phyloP scores from a whole-genome alignment of 2,797 vertebrate genomes.

The Bufotes viridis region DNA sequence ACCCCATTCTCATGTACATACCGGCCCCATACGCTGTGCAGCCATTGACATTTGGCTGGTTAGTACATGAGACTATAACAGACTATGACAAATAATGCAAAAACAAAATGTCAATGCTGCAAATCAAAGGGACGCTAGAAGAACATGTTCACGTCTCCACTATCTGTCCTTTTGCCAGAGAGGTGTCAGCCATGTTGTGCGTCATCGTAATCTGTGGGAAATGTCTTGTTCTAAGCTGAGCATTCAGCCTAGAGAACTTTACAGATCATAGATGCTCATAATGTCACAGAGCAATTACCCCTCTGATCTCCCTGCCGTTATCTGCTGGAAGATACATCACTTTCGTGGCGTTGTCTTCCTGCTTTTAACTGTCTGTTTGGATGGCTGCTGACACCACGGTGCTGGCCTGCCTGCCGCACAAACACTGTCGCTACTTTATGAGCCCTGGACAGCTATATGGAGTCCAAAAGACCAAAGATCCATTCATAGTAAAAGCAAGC shows the following conservation, averaged over 20 bases:
- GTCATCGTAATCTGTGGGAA: slow-evolving; percentile 1
- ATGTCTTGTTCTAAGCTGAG: slow-evolving; percentile 6
- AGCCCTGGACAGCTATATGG: not conserved
- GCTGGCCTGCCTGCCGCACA: not conserved
- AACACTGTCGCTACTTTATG: not conserved
- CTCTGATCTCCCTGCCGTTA: slow-evolving; percentile 13
- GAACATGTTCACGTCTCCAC: not conserved
- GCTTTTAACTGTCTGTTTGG: not conserved
- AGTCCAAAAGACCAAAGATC: not conserved
- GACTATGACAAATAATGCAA: not conserved
- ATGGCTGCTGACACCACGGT: not conserved
- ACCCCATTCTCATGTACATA: not conserved
- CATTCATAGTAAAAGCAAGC: not conserved
- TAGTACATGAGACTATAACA: not conserved
- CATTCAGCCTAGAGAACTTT: not conserved
- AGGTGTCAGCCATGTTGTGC: not conserved
- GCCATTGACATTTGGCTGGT: not conserved
- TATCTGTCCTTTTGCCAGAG: not conserved
- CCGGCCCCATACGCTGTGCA: not conserved
- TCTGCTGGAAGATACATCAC: slow-evolving; percentile 1
- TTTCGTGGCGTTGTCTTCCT: slow-evolving; percentile 13
- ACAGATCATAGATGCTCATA: slow-evolving; percentile 24
- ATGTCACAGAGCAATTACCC: slow-evolving; percentile 36
- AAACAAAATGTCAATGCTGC: not conserved
- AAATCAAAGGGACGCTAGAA: not conserved